Evolutionary conservation across 2,888 invertebrate genomes (phyloP).

Genomic region (Xestoiulus laeticollis): DNA sequence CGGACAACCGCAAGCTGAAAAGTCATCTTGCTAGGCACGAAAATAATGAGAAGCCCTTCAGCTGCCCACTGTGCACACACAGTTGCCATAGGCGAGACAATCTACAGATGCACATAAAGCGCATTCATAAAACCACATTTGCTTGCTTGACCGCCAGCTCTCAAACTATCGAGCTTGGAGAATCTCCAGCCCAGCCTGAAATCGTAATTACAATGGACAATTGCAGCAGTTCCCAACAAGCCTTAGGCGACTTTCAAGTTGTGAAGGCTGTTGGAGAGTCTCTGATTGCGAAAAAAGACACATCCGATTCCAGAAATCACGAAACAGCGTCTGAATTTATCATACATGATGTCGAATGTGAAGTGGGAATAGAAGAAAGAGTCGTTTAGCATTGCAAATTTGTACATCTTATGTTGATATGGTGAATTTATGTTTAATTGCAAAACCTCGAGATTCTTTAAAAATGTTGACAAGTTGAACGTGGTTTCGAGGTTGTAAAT

Average conservation of each 20-base stretch:
- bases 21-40: conserved; percentile 60
- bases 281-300: not conserved
- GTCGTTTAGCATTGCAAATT: not conserved
- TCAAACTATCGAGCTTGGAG: too few relatives aligned
- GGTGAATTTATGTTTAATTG: too few relatives aligned
- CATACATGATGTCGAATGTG: not conserved
- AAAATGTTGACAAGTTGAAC: too few relatives aligned
- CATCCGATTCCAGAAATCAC: not conserved
- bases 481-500: too few relatives aligned
- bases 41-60: conserved; percentile 1
- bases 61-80: conserved; percentile 40
- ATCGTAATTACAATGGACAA: not conserved
- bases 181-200: too few relatives aligned
- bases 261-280: not conserved
- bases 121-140: conserved; percentile 11
- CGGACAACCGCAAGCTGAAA: conserved; percentile 60
- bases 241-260: not conserved
- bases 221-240: not conserved
- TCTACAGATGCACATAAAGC: conserved; percentile 55
- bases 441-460: too few relatives aligned
- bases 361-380: not conserved
- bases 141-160: not conserved
- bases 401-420: not conserved
- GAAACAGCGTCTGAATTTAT: not conserved
- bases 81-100: conserved; percentile 2